Percentiles rank a stretch among this genome's conserved stretches.
Evolutionary conservation across 2,113 vertebrate species (phyloP).

Genomic region (Deroptyus accipitrinus): DNA sequence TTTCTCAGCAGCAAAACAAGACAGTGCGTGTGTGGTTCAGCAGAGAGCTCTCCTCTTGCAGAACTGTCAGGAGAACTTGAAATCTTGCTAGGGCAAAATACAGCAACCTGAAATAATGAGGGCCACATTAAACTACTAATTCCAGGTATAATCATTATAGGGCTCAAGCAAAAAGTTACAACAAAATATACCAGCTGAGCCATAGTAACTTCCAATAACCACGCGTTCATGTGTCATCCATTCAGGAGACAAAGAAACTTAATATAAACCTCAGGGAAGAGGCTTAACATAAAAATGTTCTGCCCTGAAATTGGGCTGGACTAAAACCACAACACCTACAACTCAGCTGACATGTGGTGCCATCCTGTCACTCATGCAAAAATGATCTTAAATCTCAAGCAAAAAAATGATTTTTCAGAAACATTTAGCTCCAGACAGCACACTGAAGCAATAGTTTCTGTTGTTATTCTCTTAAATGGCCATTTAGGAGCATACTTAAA

Average conservation of each 20-base stretch:
- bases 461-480: neutral
- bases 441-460: neutral
- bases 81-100: constrained; percentile 44
- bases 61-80: neutral
- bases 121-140: neutral
- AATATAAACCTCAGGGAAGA: neutral
- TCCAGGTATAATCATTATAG: neutral
- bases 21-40: constrained; percentile 22
- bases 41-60: neutral
- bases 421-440: neutral
- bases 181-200: neutral
- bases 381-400: neutral
- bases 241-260: neutral
- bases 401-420: neutral
- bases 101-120: constrained; percentile 25
- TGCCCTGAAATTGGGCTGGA: neutral
- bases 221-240: neutral
- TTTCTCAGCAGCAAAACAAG: constrained; percentile 74
- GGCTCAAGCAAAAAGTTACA: neutral
- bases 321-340: neutral
- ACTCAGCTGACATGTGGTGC: neutral
- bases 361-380: neutral
- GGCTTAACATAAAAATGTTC: neutral
- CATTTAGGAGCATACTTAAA: neutral
- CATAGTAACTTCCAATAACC: neutral